These are phyloP conservation scores for Scophthalmus maximus DNA, from an alignment of 2,113 vertebrate species.

Conservation along the genomic window DNA sequence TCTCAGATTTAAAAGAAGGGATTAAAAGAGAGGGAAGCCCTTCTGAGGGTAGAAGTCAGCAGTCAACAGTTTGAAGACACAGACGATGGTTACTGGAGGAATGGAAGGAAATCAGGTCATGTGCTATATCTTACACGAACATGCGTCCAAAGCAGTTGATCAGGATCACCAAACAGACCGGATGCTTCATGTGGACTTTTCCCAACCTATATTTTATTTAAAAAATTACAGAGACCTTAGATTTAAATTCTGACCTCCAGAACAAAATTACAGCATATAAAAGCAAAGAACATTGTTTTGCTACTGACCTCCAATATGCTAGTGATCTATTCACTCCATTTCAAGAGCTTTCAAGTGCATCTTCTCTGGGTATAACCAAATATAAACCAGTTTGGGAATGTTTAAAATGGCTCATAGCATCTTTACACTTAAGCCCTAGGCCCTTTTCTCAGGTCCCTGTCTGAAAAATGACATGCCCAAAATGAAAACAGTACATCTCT, in stretches of 20 bases:
- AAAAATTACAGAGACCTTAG: neutral
- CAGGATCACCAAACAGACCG: neutral
- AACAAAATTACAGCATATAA: neutral
- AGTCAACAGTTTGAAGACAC: neutral
- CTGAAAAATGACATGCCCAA: too few relatives aligned
- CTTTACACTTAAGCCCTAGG: too few relatives aligned
- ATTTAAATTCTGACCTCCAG: neutral
- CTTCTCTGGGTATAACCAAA: neutral
- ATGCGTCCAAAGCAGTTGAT: too few relatives aligned
- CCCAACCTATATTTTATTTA: neutral
- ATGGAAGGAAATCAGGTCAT: neutral
- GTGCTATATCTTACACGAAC: neutral
- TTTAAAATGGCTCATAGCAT: too few relatives aligned
- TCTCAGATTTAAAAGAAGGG: neutral
- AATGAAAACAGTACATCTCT: too few relatives aligned
- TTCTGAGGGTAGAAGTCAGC: neutral
- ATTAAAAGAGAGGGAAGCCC: constrained; percentile 23
- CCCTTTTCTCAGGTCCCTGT: too few relatives aligned
- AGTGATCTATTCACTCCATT: neutral
- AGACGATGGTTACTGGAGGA: neutral
- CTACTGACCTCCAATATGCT: neutral
- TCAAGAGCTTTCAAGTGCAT: neutral
- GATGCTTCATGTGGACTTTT: neutral
- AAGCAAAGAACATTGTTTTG: neutral
- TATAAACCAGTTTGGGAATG: neutral